Base-by-base conservation (phyloP, 2,113 vertebrate species). In the Chionis minor region DNA sequence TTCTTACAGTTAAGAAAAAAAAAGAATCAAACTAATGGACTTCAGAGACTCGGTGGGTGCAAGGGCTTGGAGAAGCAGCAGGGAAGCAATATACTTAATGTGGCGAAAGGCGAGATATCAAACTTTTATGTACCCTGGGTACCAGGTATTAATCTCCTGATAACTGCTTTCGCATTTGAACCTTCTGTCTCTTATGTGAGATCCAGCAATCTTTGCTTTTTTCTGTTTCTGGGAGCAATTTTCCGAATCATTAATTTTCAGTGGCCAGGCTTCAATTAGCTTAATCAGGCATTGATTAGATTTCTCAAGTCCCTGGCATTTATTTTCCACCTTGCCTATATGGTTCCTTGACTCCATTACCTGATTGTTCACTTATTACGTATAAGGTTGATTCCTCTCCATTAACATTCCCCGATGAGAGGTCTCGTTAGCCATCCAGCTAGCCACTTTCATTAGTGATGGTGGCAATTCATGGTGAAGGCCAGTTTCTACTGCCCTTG, bases 181-280 rank as follows among this genome's bases (percentile, higher is more conserved):
- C 94, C 81, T 97, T 95, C 91, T 85, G 77, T 95, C 82, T 94
- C 72, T 66, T 77, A 90, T 90, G 93, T 79, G 92, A 93, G 81
- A 95, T 92, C 88, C 77, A 92, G 81, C 88, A 90, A 77, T 96
- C 92, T 97, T 94, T 96, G 79, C 33, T 90, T 96, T 96, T 91
- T 94, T 94, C 86, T 86, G 85, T 96, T 96, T 95, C 90, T 94
- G 94, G 92, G 89, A 97, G 90, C 90, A 97, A 97, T 97, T 97
- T 97, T 97, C 95, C n/a, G 17, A 95, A 97, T 96, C 97, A 97
- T 97, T 97, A 97, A 97, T 97, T 97, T 97, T 97, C 96, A 97
- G 88, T 96, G 95, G 95, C 92, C 91, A 95, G 87, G 92, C 95
- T 97, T 97, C 97, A 97, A 97, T 97, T 97, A 97, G 96, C 96